These are phyloP conservation scores for Himalopsyche anomala DNA, from an alignment of 2,888 invertebrate species.

Conservation along the genomic window DNA sequence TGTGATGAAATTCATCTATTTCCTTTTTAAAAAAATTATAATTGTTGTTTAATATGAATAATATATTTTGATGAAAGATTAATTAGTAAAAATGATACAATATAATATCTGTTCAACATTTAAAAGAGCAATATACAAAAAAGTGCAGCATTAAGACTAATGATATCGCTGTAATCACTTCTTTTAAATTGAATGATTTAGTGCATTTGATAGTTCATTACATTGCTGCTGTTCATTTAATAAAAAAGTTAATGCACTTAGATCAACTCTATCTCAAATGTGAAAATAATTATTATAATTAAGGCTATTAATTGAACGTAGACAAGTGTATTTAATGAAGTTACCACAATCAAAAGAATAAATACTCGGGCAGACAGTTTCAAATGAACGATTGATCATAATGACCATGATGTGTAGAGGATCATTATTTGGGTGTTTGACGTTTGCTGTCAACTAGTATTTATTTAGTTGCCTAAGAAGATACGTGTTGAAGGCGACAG, in stretches of 20 bases:
- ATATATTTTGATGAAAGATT: neutral
- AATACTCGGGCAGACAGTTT: constrained; percentile 1
- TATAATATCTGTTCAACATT: neutral
- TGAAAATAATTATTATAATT: constrained; percentile 40
- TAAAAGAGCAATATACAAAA: constrained; percentile 1
- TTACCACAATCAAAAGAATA: constrained; percentile 1
- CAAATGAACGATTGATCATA: constrained; percentile 43
- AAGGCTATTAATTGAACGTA: constrained; percentile 35
- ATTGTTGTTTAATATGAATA: neutral
- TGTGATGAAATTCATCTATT: neutral
- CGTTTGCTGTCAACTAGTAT: constrained; percentile 29
- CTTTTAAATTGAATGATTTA: constrained; percentile 35
- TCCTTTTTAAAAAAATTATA: neutral
- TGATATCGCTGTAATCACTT: constrained; percentile 37
- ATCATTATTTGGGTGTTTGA: constrained; percentile 49
- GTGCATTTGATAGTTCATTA: constrained; percentile 35
- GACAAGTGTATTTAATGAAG: constrained; percentile 42
- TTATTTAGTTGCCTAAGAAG: constrained; percentile 31
- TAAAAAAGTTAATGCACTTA: constrained; percentile 35
- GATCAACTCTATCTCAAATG: constrained; percentile 28
- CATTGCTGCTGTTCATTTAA: constrained; percentile 25
- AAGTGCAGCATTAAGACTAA: constrained; percentile 27
- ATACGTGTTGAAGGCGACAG: constrained; percentile 34
- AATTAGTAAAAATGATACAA: constrained; percentile 14
- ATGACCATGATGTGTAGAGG: constrained; percentile 29